A percentile compares a stretch with the other conserved stretches of the same genome.
Evolutionary conservation across 2,888 invertebrate species (phyloP).

Genomic region (Eurytoma californica): DNA sequence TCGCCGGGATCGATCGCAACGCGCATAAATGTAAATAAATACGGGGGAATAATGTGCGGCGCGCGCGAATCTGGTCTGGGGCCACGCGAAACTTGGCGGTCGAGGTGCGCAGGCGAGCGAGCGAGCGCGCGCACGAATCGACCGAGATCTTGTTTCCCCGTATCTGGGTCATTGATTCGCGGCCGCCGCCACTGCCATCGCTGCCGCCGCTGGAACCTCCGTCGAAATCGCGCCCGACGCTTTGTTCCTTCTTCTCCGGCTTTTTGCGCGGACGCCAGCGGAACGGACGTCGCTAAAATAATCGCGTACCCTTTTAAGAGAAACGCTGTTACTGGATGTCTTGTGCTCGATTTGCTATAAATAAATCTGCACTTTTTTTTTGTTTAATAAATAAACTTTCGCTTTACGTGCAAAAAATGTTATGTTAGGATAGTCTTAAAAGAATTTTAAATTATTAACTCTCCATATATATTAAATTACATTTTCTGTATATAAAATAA

Average conservation of each 20-base stretch:
- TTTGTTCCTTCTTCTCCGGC: neutral
- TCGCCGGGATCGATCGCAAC: neutral
- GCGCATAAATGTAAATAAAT: conserved; percentile 19
- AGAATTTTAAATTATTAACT: too few relatives aligned
- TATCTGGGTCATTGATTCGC: conserved; percentile 62
- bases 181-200: neutral
- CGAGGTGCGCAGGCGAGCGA: neutral
- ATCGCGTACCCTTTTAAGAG: neutral
- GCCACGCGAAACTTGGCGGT: conserved; percentile 5
- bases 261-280: neutral
- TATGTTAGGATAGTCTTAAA: too few relatives aligned
- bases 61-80: neutral
- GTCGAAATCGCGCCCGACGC: conserved; percentile 8
- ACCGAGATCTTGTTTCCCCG: conserved; percentile 58
- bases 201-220: conserved; percentile 19
- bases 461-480: too few relatives aligned
- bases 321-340: neutral
- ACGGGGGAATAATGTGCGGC: neutral
- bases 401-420: too few relatives aligned
- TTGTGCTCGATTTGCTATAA: neutral
- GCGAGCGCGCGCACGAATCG: conserved; percentile 47
- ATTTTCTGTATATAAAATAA: too few relatives aligned
- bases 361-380: too few relatives aligned
- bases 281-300: conserved; percentile 10
- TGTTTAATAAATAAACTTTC: too few relatives aligned